Evolutionary conservation across 2,113 vertebrate genomes (phyloP).

Genomic region (Solea solea): DNA sequence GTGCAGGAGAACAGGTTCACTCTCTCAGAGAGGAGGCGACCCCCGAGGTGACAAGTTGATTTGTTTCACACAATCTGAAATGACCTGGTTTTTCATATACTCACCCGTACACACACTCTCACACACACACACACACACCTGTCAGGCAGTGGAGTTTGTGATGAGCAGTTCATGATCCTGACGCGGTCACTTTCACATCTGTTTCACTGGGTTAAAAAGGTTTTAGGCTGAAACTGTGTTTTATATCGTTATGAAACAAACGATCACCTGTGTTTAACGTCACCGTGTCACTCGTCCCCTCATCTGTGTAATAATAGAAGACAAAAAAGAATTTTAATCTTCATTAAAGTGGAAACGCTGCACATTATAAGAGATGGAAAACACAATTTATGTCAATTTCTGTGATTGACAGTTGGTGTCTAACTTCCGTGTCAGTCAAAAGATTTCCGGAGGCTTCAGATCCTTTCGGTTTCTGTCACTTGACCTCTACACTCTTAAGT

Average conservation of each 20-base stretch:
- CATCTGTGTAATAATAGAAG: not conserved
- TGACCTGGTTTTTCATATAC: conserved; percentile 34
- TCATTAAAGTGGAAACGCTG: not conserved
- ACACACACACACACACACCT: conserved; percentile 2
- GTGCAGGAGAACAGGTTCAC: conserved; percentile 56
- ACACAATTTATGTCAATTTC: too few species aligned
- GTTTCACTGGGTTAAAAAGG: not conserved
- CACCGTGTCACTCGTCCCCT: not conserved
- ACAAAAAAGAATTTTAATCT: not conserved
- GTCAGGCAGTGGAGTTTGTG: not conserved
- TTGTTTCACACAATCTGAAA: conserved; percentile 61
- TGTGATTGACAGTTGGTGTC: too few species aligned
- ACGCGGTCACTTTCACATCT: conserved; percentile 1
- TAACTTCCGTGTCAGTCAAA: too few species aligned
- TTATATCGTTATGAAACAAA: not conserved
- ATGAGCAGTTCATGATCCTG: conserved; percentile 1
- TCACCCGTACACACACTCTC: not conserved
- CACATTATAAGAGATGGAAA: not conserved
- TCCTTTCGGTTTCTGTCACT: too few species aligned
- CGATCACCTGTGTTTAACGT: not conserved
- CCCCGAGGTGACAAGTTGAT: conserved; percentile 65
- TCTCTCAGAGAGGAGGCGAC: conserved; percentile 30
- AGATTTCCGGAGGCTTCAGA: too few species aligned
- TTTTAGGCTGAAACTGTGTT: not conserved
- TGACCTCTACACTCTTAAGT: too few species aligned